phyloP scores from a whole-genome alignment of 2,797 vertebrate species.

The Prionace glauca region DNA sequence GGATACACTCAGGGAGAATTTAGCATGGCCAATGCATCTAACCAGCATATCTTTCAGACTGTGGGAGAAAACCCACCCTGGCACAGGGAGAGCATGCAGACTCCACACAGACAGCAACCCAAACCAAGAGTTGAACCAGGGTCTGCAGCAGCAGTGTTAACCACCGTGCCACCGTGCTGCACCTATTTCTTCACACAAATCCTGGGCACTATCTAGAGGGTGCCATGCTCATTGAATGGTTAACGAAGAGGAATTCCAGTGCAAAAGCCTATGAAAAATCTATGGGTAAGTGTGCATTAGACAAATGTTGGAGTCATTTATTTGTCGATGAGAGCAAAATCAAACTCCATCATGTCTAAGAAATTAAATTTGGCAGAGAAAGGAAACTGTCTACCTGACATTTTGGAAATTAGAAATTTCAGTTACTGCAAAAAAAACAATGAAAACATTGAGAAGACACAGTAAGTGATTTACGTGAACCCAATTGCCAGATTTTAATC shows the following conservation, averaged over 20 bases:
- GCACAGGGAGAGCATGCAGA: no score
- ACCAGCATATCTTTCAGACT: no score
- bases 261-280: neutral
- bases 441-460: neutral
- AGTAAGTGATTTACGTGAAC: neutral
- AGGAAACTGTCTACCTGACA: neutral
- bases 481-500: neutral
- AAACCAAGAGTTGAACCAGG: no score
- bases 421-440: neutral
- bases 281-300: neutral
- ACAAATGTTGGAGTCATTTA: neutral
- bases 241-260: neutral
- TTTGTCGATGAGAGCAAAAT: neutral
- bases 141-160: no score
- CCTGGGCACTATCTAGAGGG: no score
- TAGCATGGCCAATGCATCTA: no score
- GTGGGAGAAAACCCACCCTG: no score
- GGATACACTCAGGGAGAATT: no score
- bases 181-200: no score
- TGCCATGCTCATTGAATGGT: neutral
- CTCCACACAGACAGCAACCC: no score
- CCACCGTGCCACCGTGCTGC: no score
- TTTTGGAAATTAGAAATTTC: neutral
- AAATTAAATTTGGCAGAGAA: neutral
- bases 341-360: neutral